phyloP scores from a whole-genome alignment of 2,113 vertebrate genomes.

The Calonectris borealis region DNA sequence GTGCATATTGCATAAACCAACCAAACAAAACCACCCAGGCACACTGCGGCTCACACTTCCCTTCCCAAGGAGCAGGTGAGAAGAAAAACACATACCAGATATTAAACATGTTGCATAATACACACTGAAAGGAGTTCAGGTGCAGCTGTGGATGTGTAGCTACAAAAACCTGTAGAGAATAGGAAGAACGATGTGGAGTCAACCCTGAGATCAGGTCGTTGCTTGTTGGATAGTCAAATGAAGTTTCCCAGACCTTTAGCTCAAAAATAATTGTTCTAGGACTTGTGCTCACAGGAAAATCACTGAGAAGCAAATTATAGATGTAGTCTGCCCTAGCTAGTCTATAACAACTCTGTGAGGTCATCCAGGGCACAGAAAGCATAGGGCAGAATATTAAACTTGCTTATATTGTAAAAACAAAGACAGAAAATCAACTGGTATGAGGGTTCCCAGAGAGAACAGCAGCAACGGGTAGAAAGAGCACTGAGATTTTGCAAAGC shows the following conservation, averaged over 20 bases:
- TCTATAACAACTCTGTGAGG: neutral
- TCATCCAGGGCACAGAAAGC: neutral
- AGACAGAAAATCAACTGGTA: neutral
- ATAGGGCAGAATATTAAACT: slow-evolving; percentile 23
- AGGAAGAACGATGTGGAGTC: neutral
- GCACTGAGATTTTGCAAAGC: neutral
- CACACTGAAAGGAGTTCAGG: neutral
- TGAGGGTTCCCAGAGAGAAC: neutral
- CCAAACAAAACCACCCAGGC: neutral
- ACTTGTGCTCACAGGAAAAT: neutral
- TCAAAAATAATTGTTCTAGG: slow-evolving; percentile 21
- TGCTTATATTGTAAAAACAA: neutral
- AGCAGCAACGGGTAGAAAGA: neutral
- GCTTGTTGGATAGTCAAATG: neutral
- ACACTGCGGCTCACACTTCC: neutral
- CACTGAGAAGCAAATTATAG: slow-evolving; percentile 12
- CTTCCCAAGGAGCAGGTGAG: neutral
- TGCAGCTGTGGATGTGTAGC: neutral
- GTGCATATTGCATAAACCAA: neutral
- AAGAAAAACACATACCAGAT: neutral
- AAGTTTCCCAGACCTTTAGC: neutral
- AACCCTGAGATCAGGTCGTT: neutral
- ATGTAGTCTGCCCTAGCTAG: neutral
- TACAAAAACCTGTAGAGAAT: neutral
- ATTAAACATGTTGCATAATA: neutral